Evolutionary conservation across 2,888 invertebrate species (phyloP).

Genomic region (Andrena trimmerana): DNA sequence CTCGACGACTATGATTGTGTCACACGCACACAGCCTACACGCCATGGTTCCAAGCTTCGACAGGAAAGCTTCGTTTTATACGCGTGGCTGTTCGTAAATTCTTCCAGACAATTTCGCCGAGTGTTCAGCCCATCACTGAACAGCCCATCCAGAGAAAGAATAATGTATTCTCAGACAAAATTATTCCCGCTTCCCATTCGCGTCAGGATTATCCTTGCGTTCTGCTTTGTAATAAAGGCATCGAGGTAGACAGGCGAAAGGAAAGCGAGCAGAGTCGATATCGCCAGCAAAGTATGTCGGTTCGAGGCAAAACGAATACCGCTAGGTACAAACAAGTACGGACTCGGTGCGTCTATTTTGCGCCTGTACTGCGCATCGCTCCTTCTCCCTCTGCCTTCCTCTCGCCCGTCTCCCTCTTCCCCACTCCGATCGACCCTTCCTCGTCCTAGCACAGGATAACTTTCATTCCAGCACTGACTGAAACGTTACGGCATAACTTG

Average conservation of each 20-base stretch:
- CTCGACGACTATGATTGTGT: not conserved
- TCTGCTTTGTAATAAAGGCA: constrained; percentile 4
- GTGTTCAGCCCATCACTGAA: too few species aligned
- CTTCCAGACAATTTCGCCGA: too few species aligned
- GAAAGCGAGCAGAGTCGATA: constrained; percentile 43
- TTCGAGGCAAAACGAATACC: constrained; percentile 60
- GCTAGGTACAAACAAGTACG: constrained; percentile 67
- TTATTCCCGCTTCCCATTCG: too few species aligned
- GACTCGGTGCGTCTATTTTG: constrained; percentile 61
- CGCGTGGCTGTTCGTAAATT: too few species aligned
- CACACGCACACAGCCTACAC: not conserved
- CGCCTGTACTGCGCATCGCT: constrained; percentile 60
- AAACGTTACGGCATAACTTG: constrained; percentile 53
- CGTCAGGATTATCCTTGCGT: too few species aligned
- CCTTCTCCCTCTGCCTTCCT: constrained; percentile 21
- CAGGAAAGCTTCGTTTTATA: not conserved
- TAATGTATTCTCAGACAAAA: too few species aligned
- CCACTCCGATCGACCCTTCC: constrained; percentile 48
- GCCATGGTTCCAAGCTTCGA: not conserved
- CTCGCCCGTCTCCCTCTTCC: not conserved
- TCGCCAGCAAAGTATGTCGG: constrained; percentile 43
- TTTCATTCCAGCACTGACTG: constrained; percentile 48
- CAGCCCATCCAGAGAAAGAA: too few species aligned
- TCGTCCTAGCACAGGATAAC: constrained; percentile 57
- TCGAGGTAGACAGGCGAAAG: constrained; percentile 26